A percentile compares a stretch with the other conserved stretches of the same genome.
Conservation (phyloP, 1,140 invertebrate genomes). For the Rhopalosiphum padi region DNA sequence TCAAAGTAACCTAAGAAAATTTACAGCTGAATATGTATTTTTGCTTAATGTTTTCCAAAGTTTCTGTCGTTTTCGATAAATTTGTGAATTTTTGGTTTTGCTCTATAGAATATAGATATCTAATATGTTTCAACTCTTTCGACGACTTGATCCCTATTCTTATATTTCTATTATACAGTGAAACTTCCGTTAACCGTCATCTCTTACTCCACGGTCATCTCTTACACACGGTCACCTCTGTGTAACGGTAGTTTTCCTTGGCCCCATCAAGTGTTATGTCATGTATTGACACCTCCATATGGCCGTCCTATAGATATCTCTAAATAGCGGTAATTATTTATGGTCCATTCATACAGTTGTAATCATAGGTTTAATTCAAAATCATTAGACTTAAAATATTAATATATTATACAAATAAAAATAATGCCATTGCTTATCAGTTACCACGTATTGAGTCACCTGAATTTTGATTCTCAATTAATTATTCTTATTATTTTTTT, state of each 20-base stretch:
- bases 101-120: neutral
- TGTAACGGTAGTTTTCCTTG: too few relatives aligned
- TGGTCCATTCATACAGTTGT: too few relatives aligned
- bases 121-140: neutral
- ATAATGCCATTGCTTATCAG: neutral
- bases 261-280: too few relatives aligned
- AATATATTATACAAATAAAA: too few relatives aligned
- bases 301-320: too few relatives aligned
- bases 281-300: too few relatives aligned
- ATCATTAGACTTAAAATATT: too few relatives aligned
- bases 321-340: too few relatives aligned
- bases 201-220: too few relatives aligned
- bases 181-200: too few relatives aligned
- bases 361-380: too few relatives aligned
- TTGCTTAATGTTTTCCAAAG: neutral
- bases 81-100: neutral
- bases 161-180: neutral
- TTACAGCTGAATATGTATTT: neutral
- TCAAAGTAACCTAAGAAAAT: neutral
- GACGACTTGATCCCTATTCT: neutral
- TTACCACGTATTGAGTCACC: neutral
- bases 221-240: too few relatives aligned
- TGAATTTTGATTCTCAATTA: neutral
- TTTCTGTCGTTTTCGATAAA: neutral
- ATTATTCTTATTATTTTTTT: neutral